Conservation (phyloP, 1,140 invertebrate genomes). For the Aphelinus atriplicis region DNA sequence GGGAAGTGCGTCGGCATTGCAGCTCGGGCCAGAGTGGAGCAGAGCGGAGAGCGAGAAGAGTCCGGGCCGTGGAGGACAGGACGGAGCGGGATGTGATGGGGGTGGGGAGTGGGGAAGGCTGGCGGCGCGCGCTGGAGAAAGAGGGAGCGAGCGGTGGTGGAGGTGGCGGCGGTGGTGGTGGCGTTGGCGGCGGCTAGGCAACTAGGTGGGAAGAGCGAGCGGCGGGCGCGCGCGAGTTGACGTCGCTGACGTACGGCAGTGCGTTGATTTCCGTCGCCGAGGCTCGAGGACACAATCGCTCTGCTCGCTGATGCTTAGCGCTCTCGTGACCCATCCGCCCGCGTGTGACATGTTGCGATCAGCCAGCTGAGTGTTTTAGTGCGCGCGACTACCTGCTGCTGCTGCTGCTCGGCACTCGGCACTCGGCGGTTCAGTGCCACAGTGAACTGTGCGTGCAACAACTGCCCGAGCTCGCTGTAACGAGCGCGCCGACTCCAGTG, state of each 20-base stretch:
- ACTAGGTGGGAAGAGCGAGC: conserved; percentile 5
- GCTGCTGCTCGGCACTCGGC: too few species aligned
- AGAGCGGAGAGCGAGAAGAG: too few species aligned
- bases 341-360: neutral
- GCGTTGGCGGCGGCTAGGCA: neutral
- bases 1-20: too few species aligned
- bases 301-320: neutral
- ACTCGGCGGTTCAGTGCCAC: too few species aligned
- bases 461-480: too few species aligned
- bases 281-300: conserved; percentile 21
- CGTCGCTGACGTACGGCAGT: conserved; percentile 31
- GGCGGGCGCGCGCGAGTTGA: conserved; percentile 24
- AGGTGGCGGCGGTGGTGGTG: conserved; percentile 40
- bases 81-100: too few species aligned
- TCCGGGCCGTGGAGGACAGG: too few species aligned
- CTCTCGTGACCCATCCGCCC: neutral
- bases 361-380: too few species aligned
- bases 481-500: too few species aligned
- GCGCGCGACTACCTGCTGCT: too few species aligned
- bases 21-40: too few species aligned
- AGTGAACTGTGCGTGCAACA: too few species aligned
- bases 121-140: conserved; percentile 18
- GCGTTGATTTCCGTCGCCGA: conserved; percentile 37
- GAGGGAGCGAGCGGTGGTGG: conserved; percentile 40
- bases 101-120: conserved; percentile 33